Evolutionary conservation across 2,113 vertebrate genomes (phyloP).

Genomic region (Otus sunia): DNA sequence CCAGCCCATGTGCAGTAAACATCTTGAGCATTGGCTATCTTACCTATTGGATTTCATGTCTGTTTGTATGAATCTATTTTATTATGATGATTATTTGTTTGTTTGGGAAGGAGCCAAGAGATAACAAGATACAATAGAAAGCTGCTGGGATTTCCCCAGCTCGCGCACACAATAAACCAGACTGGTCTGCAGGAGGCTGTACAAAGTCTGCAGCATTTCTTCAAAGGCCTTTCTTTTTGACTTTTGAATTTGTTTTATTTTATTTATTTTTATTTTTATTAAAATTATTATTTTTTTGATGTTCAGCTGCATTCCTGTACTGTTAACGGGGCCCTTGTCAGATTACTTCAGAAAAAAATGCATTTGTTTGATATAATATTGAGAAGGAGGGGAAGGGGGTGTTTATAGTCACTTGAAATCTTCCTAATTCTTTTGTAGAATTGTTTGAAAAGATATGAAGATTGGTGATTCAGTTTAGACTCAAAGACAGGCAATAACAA

Average conservation of each 20-base stretch:
- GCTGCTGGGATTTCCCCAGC: conserved; percentile 50
- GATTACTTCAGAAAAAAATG: neutral
- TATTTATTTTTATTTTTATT: no score
- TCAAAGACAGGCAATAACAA: neutral
- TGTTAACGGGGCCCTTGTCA: rapidly evolving
- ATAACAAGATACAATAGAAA: neutral
- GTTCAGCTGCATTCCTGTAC: neutral
- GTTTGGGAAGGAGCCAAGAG: conserved; percentile 19
- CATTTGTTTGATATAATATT: neutral
- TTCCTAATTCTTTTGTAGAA: neutral
- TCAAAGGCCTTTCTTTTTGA: neutral
- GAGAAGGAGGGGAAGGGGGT: neutral
- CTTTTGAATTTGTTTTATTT: neutral
- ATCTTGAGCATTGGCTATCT: neutral
- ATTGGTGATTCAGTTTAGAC: neutral
- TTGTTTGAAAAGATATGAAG: neutral
- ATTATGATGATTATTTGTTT: neutral
- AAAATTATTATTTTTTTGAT: neutral
- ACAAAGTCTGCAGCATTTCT: neutral
- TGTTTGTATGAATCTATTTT: neutral
- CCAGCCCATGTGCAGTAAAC: neutral
- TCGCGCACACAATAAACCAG: neutral
- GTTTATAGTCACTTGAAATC: neutral
- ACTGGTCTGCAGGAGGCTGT: conserved; percentile 15
- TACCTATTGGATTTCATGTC: neutral